A percentile compares a stretch with the other conserved stretches of the same genome.
Conservation (phyloP, 1,140 invertebrate genomes). For the Drosophila lacertosa region DNA sequence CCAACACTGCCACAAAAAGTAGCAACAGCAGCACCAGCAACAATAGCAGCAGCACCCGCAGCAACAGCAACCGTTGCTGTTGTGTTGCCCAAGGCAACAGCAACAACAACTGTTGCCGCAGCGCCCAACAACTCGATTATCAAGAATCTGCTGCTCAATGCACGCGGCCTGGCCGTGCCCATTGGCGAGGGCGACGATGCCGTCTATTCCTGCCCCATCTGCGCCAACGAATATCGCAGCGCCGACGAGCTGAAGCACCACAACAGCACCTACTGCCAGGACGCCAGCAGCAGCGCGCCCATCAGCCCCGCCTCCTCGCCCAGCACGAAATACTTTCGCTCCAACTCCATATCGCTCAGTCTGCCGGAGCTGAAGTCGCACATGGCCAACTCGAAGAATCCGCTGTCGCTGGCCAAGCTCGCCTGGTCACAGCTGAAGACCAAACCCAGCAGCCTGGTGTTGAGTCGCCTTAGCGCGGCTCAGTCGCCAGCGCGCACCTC, state of each 20-base stretch:
- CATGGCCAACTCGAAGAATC: constrained; percentile 83
- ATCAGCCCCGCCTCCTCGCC: constrained; percentile 78
- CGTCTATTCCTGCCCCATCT: constrained; percentile 87
- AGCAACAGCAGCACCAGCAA: neutral
- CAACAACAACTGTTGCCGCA: constrained; percentile 10
- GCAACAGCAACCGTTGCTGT: constrained; percentile 1
- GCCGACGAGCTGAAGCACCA: constrained; percentile 89
- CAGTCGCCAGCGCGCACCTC: constrained; percentile 62
- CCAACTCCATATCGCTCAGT: constrained; percentile 86
- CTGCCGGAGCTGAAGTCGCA: constrained; percentile 85
- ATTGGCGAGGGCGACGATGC: constrained; percentile 85
- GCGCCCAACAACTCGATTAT: constrained; percentile 89
- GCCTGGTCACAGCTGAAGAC: constrained; percentile 79
- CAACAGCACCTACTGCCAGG: constrained; percentile 88
- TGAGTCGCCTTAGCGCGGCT: constrained; percentile 75
- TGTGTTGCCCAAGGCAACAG: constrained; percentile 12
- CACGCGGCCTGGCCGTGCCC: constrained; percentile 84
- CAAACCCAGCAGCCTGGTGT: constrained; percentile 86
- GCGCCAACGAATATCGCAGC: constrained; percentile 88
- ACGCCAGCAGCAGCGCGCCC: constrained; percentile 75
- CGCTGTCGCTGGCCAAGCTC: constrained; percentile 74
- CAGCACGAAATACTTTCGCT: constrained; percentile 72
- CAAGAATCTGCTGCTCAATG: constrained; percentile 92
- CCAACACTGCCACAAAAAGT: neutral
- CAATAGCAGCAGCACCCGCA: neutral